These are phyloP conservation scores for Paratrypauchen microcephalus DNA, from an alignment of 2,797 vertebrate species.

Conservation along the genomic window DNA sequence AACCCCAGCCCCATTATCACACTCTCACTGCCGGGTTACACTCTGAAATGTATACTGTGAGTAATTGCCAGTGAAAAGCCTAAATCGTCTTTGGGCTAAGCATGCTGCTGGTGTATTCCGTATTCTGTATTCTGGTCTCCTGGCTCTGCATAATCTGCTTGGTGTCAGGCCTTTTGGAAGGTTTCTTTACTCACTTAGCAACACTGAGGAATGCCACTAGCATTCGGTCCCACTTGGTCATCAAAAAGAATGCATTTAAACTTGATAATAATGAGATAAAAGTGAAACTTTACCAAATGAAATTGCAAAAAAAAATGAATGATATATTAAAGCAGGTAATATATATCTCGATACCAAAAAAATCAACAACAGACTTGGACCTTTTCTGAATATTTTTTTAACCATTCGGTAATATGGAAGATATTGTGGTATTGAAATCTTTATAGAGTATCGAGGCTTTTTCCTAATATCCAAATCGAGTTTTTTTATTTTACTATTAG, in stretches of 20 bases:
- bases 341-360: no score
- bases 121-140: slow-evolving; percentile 54
- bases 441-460: neutral
- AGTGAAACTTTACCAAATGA: slow-evolving; percentile 14
- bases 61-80: slow-evolving; percentile 71
- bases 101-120: slow-evolving; percentile 58
- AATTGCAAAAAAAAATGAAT: no score
- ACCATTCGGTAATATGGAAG: no score
- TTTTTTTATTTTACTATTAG: no score
- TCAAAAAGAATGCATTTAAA: slow-evolving; percentile 41
- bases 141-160: slow-evolving; percentile 69
- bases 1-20: slow-evolving; percentile 38
- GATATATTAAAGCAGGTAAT: no score
- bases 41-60: slow-evolving; percentile 59
- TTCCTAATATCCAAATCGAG: neutral
- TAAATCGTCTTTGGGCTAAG: slow-evolving; percentile 67
- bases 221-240: slow-evolving; percentile 38
- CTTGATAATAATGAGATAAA: slow-evolving; percentile 25
- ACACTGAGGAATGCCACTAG: slow-evolving; percentile 48
- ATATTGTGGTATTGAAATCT: no score
- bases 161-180: slow-evolving; percentile 54
- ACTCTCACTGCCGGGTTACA: slow-evolving; percentile 19
- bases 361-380: no score
- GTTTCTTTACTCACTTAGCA: slow-evolving; percentile 48
- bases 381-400: no score